Base-by-base conservation (phyloP, 2,113 vertebrate species). In the Zeus faber region DNA sequence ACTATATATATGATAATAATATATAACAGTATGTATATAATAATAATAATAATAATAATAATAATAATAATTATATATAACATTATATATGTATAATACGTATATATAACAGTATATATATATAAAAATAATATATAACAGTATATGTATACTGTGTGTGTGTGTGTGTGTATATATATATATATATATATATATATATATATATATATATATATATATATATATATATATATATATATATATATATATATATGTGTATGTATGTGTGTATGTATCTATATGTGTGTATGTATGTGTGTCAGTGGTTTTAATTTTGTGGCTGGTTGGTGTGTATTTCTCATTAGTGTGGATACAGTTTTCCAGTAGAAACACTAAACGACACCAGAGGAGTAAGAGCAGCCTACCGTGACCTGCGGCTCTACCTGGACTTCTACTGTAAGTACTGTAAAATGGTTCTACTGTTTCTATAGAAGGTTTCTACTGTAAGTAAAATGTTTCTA, bases 371-470 rank as follows among this genome's bases (percentile, higher is more conserved):
- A 2, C 62, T 74, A 10, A 26, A 20, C 3, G 89, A 90, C 4
- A 49, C 89, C n/a, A 68, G 49, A 49, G 20, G 3, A 7, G 82
- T 82, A 8, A 75, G 67, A 1, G 18, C 80, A 0, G 45, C 20
- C 0, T 89, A 75, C 17, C 40, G 56, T 43, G 84, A 90, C 26
- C 84, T 90, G 18, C 80, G 80, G 9, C 74, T 87, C 2, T 80
- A 76, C 5, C 66, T 78, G 6, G 86, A 86, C n/a, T 81, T 79
- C 18, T 90, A 90, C 68, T 65, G 89, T 90, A 31, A 88, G 89
- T 87, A n/a, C n/a, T n/a, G n/a, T n/a, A n/a, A n/a, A n/a, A n/a
- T n/a, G n/a, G n/a, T n/a, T n/a, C n/a, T n/a, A n/a, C n/a, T n/a
- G n/a, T n/a, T n/a, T n/a, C n/a, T n/a, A n/a, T n/a, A n/a, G n/a